These are phyloP conservation scores for Lepeophtheirus nordmannii DNA, from an alignment of 2,888 invertebrate species.

Conservation along the genomic window DNA sequence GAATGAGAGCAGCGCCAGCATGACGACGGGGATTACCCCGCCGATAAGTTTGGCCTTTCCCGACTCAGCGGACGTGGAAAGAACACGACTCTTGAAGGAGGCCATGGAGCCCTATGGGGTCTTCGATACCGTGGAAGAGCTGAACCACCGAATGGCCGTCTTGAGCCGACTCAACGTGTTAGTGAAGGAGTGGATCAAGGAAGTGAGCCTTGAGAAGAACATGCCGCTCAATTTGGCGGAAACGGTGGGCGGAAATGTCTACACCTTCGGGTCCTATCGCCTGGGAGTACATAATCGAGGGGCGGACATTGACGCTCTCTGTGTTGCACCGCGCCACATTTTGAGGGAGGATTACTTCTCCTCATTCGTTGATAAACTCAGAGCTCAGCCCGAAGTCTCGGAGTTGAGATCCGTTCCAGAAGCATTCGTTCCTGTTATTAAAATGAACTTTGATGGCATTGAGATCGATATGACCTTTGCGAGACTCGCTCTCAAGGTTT, in stretches of 20 bases:
- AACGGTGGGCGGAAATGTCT: slow-evolving; percentile 84
- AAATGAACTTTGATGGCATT: slow-evolving; percentile 95
- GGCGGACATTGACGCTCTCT: slow-evolving; percentile 95
- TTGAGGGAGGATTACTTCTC: slow-evolving; percentile 83
- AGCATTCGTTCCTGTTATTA: slow-evolving; percentile 96
- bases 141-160: slow-evolving; percentile 56
- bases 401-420: slow-evolving; percentile 71
- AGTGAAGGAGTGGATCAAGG: slow-evolving; percentile 75
- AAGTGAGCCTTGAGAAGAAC: slow-evolving; percentile 32
- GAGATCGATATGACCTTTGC: slow-evolving; percentile 98
- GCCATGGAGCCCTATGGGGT: slow-evolving; percentile 65
- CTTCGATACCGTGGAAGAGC: slow-evolving; percentile 74
- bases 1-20: neutral
- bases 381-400: slow-evolving; percentile 37
- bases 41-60: slow-evolving; percentile 78
- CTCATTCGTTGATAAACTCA: slow-evolving; percentile 81
- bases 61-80: slow-evolving; percentile 56
- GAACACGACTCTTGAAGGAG: slow-evolving; percentile 60
- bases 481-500: slow-evolving; percentile 61
- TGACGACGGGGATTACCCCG: slow-evolving; percentile 62
- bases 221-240: slow-evolving; percentile 39
- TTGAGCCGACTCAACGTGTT: slow-evolving; percentile 64
- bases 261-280: slow-evolving; percentile 95
- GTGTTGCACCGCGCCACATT: slow-evolving; percentile 92
- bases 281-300: slow-evolving; percentile 87